Evolutionary conservation across 2,888 invertebrate species (phyloP).

Genomic region (Clostera curtula): DNA sequence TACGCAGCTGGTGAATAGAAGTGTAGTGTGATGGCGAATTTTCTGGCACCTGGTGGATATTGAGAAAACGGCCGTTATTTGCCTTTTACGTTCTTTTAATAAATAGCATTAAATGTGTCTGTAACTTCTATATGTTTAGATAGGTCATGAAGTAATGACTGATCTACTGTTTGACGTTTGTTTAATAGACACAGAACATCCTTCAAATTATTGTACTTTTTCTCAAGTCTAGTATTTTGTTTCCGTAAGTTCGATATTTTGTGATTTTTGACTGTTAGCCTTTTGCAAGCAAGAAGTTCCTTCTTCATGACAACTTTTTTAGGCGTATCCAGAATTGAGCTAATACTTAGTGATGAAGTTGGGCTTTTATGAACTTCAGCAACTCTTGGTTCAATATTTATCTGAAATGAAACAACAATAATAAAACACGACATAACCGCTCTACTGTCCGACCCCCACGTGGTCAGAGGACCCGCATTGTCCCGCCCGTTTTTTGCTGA

Average conservation of each 20-base stretch:
- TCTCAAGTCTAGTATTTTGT: background rate
- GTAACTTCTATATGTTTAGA: background rate
- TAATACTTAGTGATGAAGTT: background rate
- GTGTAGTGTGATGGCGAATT: conserved; percentile 1
- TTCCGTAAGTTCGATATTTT: background rate
- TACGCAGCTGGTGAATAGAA: conserved; percentile 7
- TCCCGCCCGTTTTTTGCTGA: no score
- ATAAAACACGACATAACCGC: background rate
- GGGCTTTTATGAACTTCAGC: background rate
- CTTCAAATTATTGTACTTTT: background rate
- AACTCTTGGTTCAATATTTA: background rate
- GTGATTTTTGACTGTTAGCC: background rate
- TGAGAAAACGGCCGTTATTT: background rate
- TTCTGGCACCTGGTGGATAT: background rate
- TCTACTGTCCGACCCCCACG: no score
- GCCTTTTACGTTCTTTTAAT: background rate
- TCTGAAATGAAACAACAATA: background rate
- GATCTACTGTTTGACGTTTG: background rate
- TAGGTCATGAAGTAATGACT: background rate
- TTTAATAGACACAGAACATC: background rate
- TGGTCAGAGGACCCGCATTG: no score
- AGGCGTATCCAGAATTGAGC: background rate
- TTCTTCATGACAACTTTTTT: background rate
- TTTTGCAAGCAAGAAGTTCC: background rate
- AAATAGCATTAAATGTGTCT: background rate